Percentiles rank a stretch among this genome's conserved stretches.
Conservation (phyloP, 2,797 vertebrate genomes). For the Gallinago nigripennis region DNA sequence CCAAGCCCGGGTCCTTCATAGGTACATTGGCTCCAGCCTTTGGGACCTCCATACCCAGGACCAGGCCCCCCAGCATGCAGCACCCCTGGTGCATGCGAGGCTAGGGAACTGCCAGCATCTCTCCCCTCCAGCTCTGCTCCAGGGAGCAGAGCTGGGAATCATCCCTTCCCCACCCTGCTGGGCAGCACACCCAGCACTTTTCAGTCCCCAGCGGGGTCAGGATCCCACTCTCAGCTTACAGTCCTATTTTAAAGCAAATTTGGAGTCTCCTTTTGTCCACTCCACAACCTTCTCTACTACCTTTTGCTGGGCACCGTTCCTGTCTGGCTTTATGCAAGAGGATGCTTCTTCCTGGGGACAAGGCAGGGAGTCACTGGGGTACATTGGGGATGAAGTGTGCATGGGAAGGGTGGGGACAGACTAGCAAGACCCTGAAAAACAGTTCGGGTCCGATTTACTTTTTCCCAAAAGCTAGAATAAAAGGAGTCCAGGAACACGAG, state of each 20-base stretch:
- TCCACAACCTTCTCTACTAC: background rate
- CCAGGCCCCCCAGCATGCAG: accelerated
- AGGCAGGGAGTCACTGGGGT: background rate
- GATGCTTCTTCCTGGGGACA: background rate
- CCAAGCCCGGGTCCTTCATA: background rate
- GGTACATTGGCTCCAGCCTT: background rate
- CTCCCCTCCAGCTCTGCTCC: background rate
- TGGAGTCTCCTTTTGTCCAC: background rate
- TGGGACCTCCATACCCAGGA: accelerated
- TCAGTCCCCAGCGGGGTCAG: background rate
- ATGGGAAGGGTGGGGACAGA: background rate
- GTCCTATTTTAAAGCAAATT: background rate
- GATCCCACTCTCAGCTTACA: background rate
- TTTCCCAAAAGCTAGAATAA: background rate
- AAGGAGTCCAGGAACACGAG: background rate
- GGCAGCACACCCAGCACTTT: background rate
- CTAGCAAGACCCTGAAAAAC: background rate
- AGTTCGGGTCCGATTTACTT: background rate
- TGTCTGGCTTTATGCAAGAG: background rate
- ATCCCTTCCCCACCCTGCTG: background rate
- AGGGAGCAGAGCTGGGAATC: background rate
- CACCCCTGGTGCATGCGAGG: background rate
- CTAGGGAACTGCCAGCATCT: background rate
- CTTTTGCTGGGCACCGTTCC: background rate
- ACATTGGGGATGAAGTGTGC: background rate